These are phyloP conservation scores for Petrocephalus microphthalmus DNA, from an alignment of 2,113 vertebrate genomes.

Conservation along the genomic window DNA sequence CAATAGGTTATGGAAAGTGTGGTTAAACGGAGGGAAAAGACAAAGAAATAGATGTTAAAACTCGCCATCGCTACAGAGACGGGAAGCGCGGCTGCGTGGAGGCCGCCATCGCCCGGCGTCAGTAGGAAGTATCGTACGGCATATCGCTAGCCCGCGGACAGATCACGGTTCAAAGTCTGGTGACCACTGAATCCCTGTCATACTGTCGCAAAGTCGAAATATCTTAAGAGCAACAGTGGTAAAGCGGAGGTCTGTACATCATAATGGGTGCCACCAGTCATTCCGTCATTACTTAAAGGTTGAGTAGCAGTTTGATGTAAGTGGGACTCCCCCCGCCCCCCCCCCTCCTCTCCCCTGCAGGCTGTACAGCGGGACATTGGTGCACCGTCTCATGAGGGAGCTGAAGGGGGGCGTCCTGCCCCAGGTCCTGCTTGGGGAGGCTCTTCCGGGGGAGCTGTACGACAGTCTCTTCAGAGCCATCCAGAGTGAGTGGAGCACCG, in stretches of 20 bases:
- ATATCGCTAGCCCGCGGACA: not conserved
- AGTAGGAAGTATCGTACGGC: not conserved
- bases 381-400: not conserved
- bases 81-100: not conserved
- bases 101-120: not conserved
- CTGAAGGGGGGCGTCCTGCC: not conserved
- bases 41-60: not conserved
- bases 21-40: not conserved
- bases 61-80: not conserved
- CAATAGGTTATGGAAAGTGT: not conserved
- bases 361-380: slow-evolving; percentile 13
- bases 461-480: not conserved
- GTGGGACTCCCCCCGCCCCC: not conserved
- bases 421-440: not conserved
- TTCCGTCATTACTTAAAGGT: no score
- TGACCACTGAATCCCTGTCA: not conserved
- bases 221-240: no score
- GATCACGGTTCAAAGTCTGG: not conserved
- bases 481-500: not conserved
- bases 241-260: not conserved
- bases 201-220: not conserved
- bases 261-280: no score
- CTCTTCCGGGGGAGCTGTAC: not conserved
- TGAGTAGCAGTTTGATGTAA: not conserved
- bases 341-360: not conserved